Evolutionary conservation across 2,113 vertebrate genomes (phyloP).

Genomic region (Epinephelus moara): DNA sequence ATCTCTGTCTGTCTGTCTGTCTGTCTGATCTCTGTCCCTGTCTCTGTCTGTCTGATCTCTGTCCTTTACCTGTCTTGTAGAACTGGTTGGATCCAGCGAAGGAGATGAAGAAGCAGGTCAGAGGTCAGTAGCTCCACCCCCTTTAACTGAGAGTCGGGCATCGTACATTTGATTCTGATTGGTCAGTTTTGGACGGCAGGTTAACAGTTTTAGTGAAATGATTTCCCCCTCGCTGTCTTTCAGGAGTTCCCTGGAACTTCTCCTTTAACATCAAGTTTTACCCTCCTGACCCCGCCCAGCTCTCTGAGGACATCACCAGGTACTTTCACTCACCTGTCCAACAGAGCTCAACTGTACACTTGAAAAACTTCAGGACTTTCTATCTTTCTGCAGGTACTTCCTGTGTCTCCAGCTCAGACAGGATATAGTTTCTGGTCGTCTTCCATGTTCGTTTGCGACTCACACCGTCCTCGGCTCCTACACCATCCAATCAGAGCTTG

Average conservation of each 20-base stretch:
- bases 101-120: slow-evolving; percentile 97
- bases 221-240: not conserved
- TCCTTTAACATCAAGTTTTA: slow-evolving; percentile 98
- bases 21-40: not conserved
- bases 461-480: slow-evolving; percentile 94
- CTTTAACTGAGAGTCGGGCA: not conserved
- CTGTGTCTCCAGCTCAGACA: slow-evolving; percentile 96
- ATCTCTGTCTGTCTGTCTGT: not conserved
- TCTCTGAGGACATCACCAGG: slow-evolving; percentile 98
- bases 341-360: not conserved
- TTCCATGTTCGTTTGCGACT: slow-evolving; percentile 96
- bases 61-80: slow-evolving; percentile 77
- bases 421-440: slow-evolving; percentile 92
- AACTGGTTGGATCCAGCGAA: slow-evolving; percentile 98
- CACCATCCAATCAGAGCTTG: slow-evolving; percentile 95
- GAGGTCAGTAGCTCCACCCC: slow-evolving; percentile 88
- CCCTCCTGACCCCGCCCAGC: slow-evolving; percentile 94
- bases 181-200: not conserved
- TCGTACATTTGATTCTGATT: not conserved
- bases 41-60: slow-evolving; percentile 17
- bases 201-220: not conserved
- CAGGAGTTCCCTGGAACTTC: slow-evolving; percentile 96
- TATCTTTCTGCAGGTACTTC: slow-evolving; percentile 89
- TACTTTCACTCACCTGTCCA: slow-evolving; percentile 60
- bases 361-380: not conserved